phyloP scores from a whole-genome alignment of 1,140 invertebrate species.

The Drosophila nigromelanica region DNA sequence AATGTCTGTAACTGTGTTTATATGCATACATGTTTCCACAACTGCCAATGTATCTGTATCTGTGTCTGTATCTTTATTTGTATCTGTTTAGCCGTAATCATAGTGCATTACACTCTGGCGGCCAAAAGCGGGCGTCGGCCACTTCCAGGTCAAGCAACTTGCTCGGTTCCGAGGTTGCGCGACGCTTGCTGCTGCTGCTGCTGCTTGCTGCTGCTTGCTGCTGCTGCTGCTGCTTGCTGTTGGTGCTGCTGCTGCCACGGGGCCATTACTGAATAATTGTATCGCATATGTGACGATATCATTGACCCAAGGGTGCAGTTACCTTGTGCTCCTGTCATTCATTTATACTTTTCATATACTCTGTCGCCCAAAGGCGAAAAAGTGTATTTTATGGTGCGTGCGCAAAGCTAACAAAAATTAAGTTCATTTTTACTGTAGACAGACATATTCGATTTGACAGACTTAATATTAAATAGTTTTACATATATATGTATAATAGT shows the following conservation, averaged over 20 bases:
- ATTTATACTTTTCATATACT: background rate
- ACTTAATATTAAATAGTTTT: too few species aligned
- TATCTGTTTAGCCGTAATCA: slow-evolving; percentile 39
- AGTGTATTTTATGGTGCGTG: too few species aligned
- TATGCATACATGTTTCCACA: background rate
- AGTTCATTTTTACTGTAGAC: too few species aligned
- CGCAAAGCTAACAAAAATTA: too few species aligned
- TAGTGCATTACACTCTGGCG: slow-evolving; percentile 61
- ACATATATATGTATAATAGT: too few species aligned
- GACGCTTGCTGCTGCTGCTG: background rate
- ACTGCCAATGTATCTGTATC: background rate
- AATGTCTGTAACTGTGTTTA: background rate
- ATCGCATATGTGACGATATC: slow-evolving; percentile 43
- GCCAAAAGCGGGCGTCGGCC: slow-evolving; percentile 32
- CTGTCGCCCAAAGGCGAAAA: background rate
- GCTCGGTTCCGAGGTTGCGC: slow-evolving; percentile 18
- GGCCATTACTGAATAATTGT: slow-evolving; percentile 24
- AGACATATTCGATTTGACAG: too few species aligned
- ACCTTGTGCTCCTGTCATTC: slow-evolving; percentile 57
- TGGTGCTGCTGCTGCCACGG: background rate
- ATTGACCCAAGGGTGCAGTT: slow-evolving; percentile 80
- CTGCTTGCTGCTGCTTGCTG: too few species aligned
- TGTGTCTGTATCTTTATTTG: slow-evolving; percentile 3
- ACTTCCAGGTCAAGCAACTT: slow-evolving; percentile 76
- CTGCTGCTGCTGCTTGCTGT: background rate